A percentile compares a stretch with the other conserved stretches of the same genome.
These are phyloP conservation scores for Salticus scenicus DNA, from an alignment of 2,888 invertebrate genomes.

Conservation along the genomic window DNA sequence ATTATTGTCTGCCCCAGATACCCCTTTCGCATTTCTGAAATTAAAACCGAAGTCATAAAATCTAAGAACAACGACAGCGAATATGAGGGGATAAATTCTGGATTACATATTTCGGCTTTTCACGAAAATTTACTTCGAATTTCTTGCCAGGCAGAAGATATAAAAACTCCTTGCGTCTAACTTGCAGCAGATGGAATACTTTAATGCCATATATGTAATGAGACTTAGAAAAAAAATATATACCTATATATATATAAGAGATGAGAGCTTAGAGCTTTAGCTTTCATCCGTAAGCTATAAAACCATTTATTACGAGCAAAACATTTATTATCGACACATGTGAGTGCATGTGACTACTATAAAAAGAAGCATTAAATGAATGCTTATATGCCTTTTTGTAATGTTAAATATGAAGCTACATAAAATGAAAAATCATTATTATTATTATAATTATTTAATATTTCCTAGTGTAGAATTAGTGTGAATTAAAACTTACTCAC, in stretches of 20 bases:
- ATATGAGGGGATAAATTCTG: background rate
- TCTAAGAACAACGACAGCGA: background rate
- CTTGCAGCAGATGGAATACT: background rate
- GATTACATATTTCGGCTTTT: background rate
- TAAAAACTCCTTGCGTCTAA: background rate
- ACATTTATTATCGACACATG: background rate
- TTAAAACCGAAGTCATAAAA: background rate
- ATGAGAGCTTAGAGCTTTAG: background rate
- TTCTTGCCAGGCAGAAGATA: background rate
- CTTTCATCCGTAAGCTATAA: background rate
- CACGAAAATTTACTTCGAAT: background rate
- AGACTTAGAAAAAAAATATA: no score
- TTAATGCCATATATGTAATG: background rate
- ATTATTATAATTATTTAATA: no score
- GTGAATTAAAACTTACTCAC: no score
- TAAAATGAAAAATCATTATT: no score
- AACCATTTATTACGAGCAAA: background rate
- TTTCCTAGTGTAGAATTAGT: no score
- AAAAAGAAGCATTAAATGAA: background rate
- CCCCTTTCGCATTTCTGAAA: background rate
- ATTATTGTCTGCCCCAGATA: background rate
- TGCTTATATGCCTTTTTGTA: background rate
- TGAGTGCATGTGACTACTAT: background rate
- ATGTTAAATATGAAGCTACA: no score
- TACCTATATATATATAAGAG: background rate